phyloP scores from a whole-genome alignment of 2,888 invertebrate species.

The Diloba caeruleocephala region DNA sequence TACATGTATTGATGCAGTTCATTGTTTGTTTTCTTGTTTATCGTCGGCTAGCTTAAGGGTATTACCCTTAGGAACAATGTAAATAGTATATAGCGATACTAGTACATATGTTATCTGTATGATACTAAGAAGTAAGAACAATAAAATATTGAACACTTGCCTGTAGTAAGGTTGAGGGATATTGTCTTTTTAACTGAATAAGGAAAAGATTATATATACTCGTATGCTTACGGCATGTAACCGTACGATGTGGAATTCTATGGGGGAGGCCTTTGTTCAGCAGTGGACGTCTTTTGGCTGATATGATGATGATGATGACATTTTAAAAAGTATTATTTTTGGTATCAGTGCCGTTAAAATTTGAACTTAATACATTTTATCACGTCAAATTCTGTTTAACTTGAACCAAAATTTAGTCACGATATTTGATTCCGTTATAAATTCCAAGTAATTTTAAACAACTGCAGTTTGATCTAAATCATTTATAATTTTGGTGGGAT shows the following conservation, averaged over 20 bases:
- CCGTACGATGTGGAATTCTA: too few species aligned
- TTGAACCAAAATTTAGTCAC: slow-evolving; percentile 15
- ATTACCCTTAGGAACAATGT: slow-evolving; percentile 34
- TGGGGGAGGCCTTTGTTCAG: too few species aligned
- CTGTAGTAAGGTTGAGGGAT: slow-evolving; percentile 4
- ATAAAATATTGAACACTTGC: slow-evolving; percentile 34
- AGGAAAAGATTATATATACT: too few species aligned
- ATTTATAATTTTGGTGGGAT: neutral
- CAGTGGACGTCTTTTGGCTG: too few species aligned
- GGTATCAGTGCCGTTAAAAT: neutral
- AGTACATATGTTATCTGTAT: slow-evolving; percentile 13
- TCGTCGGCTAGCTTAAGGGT: slow-evolving; percentile 28
- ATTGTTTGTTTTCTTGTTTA: slow-evolving; percentile 34
- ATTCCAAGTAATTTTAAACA: slow-evolving; percentile 9
- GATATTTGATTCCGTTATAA: slow-evolving; percentile 15
- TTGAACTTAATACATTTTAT: slow-evolving; percentile 8
- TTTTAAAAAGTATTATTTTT: neutral
- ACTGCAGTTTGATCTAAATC: too few species aligned
- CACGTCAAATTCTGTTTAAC: slow-evolving; percentile 8
- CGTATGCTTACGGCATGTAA: too few species aligned
- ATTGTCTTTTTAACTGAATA: too few species aligned
- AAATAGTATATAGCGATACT: slow-evolving; percentile 20
- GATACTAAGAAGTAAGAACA: slow-evolving; percentile 36
- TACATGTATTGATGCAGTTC: slow-evolving; percentile 9
- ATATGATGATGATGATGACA: too few species aligned